Conservation (phyloP, 2,888 invertebrate species). For the Galeruca laticollis region DNA sequence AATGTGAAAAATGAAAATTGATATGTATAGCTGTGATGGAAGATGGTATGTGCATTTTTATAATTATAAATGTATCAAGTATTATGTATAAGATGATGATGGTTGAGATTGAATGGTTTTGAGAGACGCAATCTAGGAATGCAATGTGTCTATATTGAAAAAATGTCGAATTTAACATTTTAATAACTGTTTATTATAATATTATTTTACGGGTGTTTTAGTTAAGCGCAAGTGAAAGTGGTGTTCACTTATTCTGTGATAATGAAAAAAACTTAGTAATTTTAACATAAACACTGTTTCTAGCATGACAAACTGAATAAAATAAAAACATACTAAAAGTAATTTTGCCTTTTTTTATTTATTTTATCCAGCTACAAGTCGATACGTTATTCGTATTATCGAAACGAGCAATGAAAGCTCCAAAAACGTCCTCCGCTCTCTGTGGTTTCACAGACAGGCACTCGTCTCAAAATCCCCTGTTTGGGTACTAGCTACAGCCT, state of each 20-base stretch:
- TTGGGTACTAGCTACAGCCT: too few relatives aligned
- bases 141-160: conserved; percentile 43
- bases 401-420: too few relatives aligned
- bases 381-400: too few relatives aligned
- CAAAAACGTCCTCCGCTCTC: too few relatives aligned
- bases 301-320: conserved; percentile 64
- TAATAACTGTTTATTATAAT: conserved; percentile 54
- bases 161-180: conserved; percentile 58
- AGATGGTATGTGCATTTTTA: conserved; percentile 49
- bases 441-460: too few relatives aligned
- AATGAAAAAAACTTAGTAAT: conserved; percentile 67
- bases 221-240: conserved; percentile 59
- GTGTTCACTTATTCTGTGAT: conserved; percentile 69
- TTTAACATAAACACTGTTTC: conserved; percentile 67
- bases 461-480: too few relatives aligned
- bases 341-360: neutral
- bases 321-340: conserved; percentile 27
- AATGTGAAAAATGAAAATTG: conserved; percentile 35
- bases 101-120: conserved; percentile 49
- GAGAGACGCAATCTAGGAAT: conserved; percentile 21
- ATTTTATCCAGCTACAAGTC: too few relatives aligned
- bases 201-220: conserved; percentile 65
- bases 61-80: conserved; percentile 54
- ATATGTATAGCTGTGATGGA: conserved; percentile 57
- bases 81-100: conserved; percentile 55